Conservation (phyloP, 2,888 invertebrate genomes). For the Coenonympha glycerion region DNA sequence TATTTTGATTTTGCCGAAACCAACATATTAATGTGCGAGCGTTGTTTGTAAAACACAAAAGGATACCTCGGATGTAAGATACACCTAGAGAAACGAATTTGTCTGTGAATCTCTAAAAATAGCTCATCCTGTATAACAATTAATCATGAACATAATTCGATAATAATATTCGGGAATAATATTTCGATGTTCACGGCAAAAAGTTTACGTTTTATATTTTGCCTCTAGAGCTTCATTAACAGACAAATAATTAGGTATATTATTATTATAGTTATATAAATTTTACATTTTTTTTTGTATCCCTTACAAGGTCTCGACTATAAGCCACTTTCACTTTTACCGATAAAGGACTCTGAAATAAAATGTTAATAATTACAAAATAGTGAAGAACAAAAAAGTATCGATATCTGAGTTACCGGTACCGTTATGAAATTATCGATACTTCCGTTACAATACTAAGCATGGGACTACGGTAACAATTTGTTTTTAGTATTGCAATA, state of each 20-base stretch:
- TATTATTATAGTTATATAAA: conserved; percentile 32
- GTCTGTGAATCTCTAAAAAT: neutral
- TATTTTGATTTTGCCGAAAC: neutral
- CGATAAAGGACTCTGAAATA: neutral
- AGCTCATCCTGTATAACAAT: neutral
- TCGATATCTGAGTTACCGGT: neutral
- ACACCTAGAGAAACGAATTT: neutral
- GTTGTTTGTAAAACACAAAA: too few species aligned
- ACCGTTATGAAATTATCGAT: neutral
- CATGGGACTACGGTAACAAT: neutral
- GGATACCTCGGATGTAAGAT: too few species aligned
- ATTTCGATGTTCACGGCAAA: conserved; percentile 18
- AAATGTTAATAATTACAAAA: conserved; percentile 21
- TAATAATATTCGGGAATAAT: too few species aligned
- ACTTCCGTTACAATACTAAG: neutral
- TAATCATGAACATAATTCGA: too few species aligned
- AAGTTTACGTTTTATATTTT: conserved; percentile 34
- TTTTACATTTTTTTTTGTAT: conserved; percentile 40
- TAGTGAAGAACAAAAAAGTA: neutral
- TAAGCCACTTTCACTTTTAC: neutral
- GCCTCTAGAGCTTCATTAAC: conserved; percentile 56
- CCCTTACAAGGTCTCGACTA: conserved; percentile 36
- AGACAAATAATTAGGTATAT: too few species aligned
- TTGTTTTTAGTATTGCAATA: too few species aligned
- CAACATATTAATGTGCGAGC: too few species aligned